Percentiles rank a stretch among this genome's conserved stretches.
Evolutionary conservation across 2,113 vertebrate species (phyloP).

Genomic region (Burhinus oedicnemus): DNA sequence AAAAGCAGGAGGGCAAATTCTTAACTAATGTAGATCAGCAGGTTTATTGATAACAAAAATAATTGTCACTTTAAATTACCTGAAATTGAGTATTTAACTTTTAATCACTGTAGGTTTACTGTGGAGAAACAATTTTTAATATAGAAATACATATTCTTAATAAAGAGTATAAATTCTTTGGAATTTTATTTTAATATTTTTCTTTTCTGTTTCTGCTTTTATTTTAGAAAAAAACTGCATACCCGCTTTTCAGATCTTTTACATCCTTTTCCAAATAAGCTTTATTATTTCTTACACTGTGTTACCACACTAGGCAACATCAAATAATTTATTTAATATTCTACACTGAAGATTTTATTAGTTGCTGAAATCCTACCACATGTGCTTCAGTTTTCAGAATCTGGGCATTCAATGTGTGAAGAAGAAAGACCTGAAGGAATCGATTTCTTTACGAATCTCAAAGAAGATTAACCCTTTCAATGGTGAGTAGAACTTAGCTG

Average conservation of each 20-base stretch:
- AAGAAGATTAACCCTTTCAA: conserved; percentile 93
- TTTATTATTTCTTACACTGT: background rate
- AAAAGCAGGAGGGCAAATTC: background rate
- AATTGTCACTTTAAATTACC: background rate
- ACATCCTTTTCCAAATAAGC: background rate
- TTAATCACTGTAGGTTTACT: background rate
- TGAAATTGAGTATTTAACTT: background rate
- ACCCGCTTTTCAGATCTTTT: background rate
- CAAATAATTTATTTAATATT: background rate
- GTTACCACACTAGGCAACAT: background rate
- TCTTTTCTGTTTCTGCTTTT: background rate
- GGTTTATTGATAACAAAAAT: background rate
- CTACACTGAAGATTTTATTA: background rate
- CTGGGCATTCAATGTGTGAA: conserved; percentile 97
- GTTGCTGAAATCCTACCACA: conserved; percentile 9
- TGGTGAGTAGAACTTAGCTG: conserved; percentile 78
- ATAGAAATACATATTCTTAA: background rate
- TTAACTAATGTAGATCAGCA: background rate
- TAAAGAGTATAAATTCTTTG: background rate
- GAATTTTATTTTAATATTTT: background rate
- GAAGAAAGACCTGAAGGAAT: conserved; percentile 94
- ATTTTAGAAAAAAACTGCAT: background rate
- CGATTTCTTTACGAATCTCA: conserved; percentile 86
- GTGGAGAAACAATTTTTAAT: background rate
- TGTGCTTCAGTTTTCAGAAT: conserved; percentile 91